Base-by-base conservation (phyloP, 2,113 vertebrate genomes). In the Pelusios castaneus region DNA sequence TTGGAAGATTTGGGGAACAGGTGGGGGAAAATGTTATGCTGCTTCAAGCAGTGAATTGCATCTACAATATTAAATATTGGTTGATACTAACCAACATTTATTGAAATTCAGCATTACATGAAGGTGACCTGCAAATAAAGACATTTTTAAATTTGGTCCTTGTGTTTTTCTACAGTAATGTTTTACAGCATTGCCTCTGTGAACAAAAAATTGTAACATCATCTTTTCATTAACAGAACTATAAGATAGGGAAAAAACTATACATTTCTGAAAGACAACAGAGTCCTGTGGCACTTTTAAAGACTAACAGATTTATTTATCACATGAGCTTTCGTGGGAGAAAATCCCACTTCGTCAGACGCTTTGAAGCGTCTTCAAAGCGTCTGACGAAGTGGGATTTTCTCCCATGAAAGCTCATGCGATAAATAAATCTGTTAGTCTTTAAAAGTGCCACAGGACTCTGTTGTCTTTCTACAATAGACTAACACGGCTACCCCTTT, bases 151-250 rank as follows among this genome's bases (percentile, higher is more conserved):
- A 81, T 91, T 96, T 84, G 63, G 22, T 94, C 79, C 81, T 86
- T 81, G 43, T 21, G 85, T 79, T 58, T 96, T 86, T 38, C 17
- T 47, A 77, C 49, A 82, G 49, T 58, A 89, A 55, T 58, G 89
- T 85, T 93, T 95, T 89, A 79, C 41, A 85, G 84, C 49, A 96
- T 89, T 89, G 93, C 84, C 93, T 79, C 91, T 75, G 87, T 94
- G 80, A 93, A 95, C 90, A 97, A 95, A 92, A 84, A 95, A 90
- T 95, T 94, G 94, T 95, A 97, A 96, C 88, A 92, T 88, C 54
- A 82, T 81, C 84, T 91, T 95, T 56, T 91, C 90, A 92, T 95
- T 95, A 97, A 87, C 82, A 94, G 95, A 93, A 96, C 90, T 96
- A 94, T 27, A 91, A 90, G 79, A 90, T 73, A 38, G 9, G 1